phyloP scores from a whole-genome alignment of 2,113 vertebrate genomes.

The Gnathonemus echidnorhynchus region DNA sequence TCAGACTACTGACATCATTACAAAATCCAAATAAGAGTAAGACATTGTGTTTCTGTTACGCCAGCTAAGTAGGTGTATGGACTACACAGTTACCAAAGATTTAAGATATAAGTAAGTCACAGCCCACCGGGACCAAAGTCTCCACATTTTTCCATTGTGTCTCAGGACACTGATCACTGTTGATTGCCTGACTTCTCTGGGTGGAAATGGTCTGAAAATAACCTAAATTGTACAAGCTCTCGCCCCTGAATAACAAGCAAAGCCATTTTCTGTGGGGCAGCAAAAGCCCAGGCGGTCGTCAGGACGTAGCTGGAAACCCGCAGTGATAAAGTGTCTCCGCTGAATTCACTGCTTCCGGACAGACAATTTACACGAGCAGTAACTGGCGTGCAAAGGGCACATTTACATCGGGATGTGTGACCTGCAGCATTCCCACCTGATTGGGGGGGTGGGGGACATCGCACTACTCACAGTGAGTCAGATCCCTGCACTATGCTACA shows the following conservation, averaged over 20 bases:
- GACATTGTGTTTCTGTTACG: background rate
- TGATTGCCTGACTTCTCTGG: background rate
- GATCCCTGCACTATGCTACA: background rate
- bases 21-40: background rate
- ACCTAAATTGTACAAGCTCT: background rate
- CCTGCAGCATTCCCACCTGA: background rate
- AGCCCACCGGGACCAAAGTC: background rate
- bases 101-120: background rate
- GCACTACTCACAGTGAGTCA: background rate
- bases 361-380: background rate
- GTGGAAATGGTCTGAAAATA: background rate
- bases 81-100: background rate
- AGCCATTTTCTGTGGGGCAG: background rate
- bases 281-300: background rate
- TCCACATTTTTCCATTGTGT: background rate
- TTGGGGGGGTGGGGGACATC: background rate
- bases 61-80: background rate
- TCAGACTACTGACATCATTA: background rate
- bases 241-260: background rate
- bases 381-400: background rate
- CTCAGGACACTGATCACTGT: background rate
- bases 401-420: background rate
- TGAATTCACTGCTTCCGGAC: background rate
- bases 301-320: background rate
- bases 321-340: background rate